Evolutionary conservation across 2,888 invertebrate genomes (phyloP), one percentile per base, ranked within the genome.

Genomic region (Pyrochroa serraticornis): DNA sequence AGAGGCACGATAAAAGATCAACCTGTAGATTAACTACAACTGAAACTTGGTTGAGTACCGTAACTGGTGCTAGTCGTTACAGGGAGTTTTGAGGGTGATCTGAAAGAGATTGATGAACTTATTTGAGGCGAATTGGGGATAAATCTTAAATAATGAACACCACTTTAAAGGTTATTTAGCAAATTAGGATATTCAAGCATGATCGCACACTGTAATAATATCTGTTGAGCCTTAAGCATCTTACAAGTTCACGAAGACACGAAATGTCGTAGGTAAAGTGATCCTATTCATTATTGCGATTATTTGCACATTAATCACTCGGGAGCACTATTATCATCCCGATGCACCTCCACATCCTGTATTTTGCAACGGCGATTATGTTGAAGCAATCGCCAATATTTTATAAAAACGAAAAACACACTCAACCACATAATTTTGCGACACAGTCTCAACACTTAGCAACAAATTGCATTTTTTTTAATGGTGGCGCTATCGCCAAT

Each of bases 131-230:
- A 10, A 13, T 1, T n/a, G n/a, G 22, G 22, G 22, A 51, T 51
- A 57, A 57, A 57, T 57, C 50, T 41, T 34, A 5, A 8, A 7
- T 44, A 50, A 48, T 48, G 44, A 49, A 56, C 39, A 38, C 7
- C 35, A 48, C 37, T 48, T 47, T 37, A 34, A 53, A 53, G 53
- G 53, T 53, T 46, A 53, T 12, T 8, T 12, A 3, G 46, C 46
- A 46, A 57, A 57, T 57, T 57, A 57, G 57, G 47, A 43, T 39
- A 51, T 57, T 50, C 51, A 57, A 43, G 57, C 57, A 51, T 51
- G 46, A 51, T 51, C 46, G 50, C 45, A 45, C 56, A 51, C 46
- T 31, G 51, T 57, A 57, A 56, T 56, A 45, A 45, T 22, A 46
- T 31, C 42, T 31, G 32, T 54, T 35, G 46, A 42, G 57, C 57